phyloP scores from a whole-genome alignment of 37 sponge, comb jelly and placozoan genomes.

The Haliclona indistincta region DNA sequence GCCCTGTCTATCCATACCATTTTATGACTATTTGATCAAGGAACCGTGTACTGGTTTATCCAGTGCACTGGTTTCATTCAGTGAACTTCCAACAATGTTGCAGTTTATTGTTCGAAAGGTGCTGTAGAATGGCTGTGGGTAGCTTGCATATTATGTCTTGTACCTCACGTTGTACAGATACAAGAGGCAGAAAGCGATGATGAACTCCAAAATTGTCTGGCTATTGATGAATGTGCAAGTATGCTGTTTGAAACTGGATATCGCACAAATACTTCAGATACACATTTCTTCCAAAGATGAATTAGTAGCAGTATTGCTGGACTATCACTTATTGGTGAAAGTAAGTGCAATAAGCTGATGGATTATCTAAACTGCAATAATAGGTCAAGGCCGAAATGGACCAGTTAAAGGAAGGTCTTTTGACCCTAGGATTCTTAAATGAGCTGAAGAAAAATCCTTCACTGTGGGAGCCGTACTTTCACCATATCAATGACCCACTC shows the following conservation, averaged over 20 bases:
- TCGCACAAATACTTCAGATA: no score
- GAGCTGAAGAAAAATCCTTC: no score
- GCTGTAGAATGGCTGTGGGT: no score
- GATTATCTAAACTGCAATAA: neutral
- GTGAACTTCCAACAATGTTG: no score
- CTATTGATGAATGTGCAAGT: conserved; percentile 3
- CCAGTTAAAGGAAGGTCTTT: conserved; percentile 49
- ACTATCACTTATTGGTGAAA: neutral
- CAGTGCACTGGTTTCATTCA: no score
- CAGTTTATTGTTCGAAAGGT: no score
- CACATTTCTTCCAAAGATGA: no score
- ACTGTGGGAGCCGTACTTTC: no score
- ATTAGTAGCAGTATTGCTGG: no score
- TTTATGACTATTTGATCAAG: conserved; percentile 26
- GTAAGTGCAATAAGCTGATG: neutral
- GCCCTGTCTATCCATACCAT: conserved; percentile 5
- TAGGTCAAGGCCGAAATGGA: conserved; percentile 44
- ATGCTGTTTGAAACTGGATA: conserved; percentile 29
- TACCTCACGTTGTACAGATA: conserved; percentile 6
- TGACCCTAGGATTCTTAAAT: no score
- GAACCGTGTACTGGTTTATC: no score
- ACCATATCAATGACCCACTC: no score
- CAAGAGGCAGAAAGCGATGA: conserved; percentile 3
- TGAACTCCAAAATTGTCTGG: conserved; percentile 1
- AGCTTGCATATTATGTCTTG: neutral